Conservation (phyloP, 1,140 invertebrate genomes). For the Nasonia longicornis region DNA sequence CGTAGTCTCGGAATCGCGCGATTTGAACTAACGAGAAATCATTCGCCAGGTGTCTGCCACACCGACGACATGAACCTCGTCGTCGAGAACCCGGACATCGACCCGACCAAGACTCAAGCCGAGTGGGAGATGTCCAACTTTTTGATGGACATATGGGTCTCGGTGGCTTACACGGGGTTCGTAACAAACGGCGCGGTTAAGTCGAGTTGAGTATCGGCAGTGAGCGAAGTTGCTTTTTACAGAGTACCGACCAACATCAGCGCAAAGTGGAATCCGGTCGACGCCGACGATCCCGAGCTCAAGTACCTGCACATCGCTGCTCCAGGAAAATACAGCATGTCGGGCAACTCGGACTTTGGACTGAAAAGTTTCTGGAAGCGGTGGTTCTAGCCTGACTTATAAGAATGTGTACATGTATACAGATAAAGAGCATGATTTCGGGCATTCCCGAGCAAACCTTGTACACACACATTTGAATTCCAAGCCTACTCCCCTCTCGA, state of each 20-base stretch:
- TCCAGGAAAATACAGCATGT: background rate
- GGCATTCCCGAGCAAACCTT: background rate
- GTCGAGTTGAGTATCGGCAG: too few relatives aligned
- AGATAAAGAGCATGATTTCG: background rate
- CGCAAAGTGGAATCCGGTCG: background rate
- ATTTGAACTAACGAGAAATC: background rate
- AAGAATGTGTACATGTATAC: too few relatives aligned
- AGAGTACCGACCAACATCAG: background rate
- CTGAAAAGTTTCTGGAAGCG: constrained; percentile 9
- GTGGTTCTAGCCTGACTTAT: background rate
- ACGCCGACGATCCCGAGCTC: background rate
- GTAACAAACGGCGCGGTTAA: background rate
- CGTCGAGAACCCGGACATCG: constrained; percentile 14
- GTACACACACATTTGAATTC: background rate
- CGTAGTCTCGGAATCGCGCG: background rate
- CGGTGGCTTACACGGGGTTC: background rate
- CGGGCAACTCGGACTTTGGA: background rate
- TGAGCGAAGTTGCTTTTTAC: background rate
- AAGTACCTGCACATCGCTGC: background rate
- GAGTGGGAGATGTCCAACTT: constrained; percentile 19
- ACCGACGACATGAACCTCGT: constrained; percentile 19
- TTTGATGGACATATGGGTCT: constrained; percentile 5
- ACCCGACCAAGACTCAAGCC: background rate
- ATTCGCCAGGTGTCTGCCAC: constrained; percentile 3
- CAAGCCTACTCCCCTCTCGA: background rate